Evolutionary conservation across 2,797 vertebrate genomes (phyloP).

Genomic region (Tamandua tetradactyla): DNA sequence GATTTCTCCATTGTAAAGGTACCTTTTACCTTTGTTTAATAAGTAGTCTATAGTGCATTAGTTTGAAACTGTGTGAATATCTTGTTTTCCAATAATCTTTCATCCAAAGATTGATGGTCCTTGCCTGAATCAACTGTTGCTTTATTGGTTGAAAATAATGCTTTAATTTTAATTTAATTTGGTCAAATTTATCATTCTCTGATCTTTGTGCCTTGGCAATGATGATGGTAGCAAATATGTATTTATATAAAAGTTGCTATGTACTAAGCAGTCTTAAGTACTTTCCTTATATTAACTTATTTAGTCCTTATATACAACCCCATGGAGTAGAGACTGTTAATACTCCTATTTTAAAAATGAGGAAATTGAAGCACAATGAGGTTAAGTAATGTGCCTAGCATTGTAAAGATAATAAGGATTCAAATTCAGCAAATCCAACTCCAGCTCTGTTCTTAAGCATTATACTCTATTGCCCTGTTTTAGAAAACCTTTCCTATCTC

Average conservation of each 20-base stretch:
- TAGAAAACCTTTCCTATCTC: neutral
- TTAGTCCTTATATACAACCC: neutral
- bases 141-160: neutral
- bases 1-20: neutral
- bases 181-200: neutral
- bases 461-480: neutral
- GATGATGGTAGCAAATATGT: neutral
- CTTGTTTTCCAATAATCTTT: neutral
- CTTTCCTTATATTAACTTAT: too few relatives aligned
- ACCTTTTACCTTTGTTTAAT: too few relatives aligned
- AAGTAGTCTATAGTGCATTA: too few relatives aligned
- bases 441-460: neutral
- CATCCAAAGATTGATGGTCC: neutral
- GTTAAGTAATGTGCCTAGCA: neutral
- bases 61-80: too few relatives aligned
- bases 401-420: neutral
- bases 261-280: neutral
- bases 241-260: neutral
- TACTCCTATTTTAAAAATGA: too few relatives aligned
- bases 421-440: neutral
- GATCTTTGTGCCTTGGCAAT: neutral
- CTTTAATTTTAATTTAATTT: neutral
- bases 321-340: neutral
- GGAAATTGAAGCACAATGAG: too few relatives aligned
- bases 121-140: neutral